Percentiles rank a stretch among this genome's conserved stretches.
phyloP scores from a whole-genome alignment of 1,140 invertebrate genomes.

The Philotrypesis tridentata region DNA sequence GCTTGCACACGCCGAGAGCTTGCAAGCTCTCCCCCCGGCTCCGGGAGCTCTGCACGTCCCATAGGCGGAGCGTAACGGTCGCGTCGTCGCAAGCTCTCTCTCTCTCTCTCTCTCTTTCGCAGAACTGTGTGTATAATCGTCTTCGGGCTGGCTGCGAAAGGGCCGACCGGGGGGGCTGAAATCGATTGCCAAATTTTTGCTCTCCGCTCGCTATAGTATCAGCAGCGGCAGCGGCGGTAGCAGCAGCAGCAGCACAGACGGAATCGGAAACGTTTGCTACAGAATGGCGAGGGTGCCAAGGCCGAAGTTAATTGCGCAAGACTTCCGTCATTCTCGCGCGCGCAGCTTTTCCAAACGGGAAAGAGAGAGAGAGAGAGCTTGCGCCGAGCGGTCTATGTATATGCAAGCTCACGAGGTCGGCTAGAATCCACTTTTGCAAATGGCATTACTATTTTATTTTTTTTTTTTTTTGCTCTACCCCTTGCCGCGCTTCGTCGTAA shows the following conservation, averaged over 20 bases:
- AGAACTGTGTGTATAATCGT: no score
- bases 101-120: no score
- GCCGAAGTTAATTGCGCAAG: slow-evolving; percentile 45
- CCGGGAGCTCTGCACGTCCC: background rate
- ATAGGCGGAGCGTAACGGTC: background rate
- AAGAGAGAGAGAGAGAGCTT: no score
- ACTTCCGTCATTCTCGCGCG: slow-evolving; percentile 37
- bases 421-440: slow-evolving; percentile 30
- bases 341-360: background rate
- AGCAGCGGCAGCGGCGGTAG: no score
- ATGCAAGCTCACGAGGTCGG: background rate
- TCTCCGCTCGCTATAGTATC: background rate
- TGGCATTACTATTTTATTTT: slow-evolving; percentile 29
- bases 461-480: background rate
- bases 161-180: background rate
- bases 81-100: background rate
- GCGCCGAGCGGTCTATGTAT: background rate
- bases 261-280: slow-evolving; percentile 27
- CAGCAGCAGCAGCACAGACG: no score
- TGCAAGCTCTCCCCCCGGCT: no score
- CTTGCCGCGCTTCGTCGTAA: no score
- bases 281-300: slow-evolving; percentile 40
- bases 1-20: no score
- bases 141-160: no score
- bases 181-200: slow-evolving; percentile 4